Evolutionary conservation across 2,888 invertebrate species (phyloP).

Genomic region (Plagodis dolabraria): DNA sequence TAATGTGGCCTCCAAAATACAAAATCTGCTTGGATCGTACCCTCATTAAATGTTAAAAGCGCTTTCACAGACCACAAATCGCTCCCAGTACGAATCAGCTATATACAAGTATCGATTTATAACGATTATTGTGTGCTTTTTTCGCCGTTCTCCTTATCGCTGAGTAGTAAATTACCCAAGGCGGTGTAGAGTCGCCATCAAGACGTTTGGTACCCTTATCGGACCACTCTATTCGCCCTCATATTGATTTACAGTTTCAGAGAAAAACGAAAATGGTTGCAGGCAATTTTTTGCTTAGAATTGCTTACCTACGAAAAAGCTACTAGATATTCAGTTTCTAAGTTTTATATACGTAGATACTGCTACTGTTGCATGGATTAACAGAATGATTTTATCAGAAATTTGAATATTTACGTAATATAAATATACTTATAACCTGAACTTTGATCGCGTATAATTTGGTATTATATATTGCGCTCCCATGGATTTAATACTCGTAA

Average conservation of each 20-base stretch:
- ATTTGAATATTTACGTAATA: too few relatives aligned
- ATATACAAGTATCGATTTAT: conserved; percentile 38
- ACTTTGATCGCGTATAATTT: too few relatives aligned
- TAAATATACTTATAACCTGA: too few relatives aligned
- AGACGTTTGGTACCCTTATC: conserved; percentile 45
- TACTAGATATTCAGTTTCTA: too few relatives aligned
- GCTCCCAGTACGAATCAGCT: conserved; percentile 13
- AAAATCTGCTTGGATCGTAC: background rate
- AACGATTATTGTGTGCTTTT: conserved; percentile 42
- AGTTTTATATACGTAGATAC: too few relatives aligned
- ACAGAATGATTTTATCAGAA: too few relatives aligned
- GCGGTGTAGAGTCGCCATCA: conserved; percentile 41
- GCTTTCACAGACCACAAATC: conserved; percentile 7
- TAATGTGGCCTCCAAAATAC: background rate
- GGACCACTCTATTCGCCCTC: conserved; percentile 37
- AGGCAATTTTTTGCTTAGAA: conserved; percentile 5
- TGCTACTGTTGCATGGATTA: too few relatives aligned
- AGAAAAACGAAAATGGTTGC: conserved; percentile 21
- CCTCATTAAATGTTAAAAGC: background rate
- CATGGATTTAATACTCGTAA: too few relatives aligned
- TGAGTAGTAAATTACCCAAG: conserved; percentile 43
- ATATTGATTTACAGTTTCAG: conserved; percentile 43
- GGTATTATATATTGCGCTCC: too few relatives aligned
- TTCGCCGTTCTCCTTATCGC: conserved; percentile 42
- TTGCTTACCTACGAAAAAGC: background rate